Base-by-base conservation (phyloP, 1,140 invertebrate species). In the Macrosteles quadrilineatus region DNA sequence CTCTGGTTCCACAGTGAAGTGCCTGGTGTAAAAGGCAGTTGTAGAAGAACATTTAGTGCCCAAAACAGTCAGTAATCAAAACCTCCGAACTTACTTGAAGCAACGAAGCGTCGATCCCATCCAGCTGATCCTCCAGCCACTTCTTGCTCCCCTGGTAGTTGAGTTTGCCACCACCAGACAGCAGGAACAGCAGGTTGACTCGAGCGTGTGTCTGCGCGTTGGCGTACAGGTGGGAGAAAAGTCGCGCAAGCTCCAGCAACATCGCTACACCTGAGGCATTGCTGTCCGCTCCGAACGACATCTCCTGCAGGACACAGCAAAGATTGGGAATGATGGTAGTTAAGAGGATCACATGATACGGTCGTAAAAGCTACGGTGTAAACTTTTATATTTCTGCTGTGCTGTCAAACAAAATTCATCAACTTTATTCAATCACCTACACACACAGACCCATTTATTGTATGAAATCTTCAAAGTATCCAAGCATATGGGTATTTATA, bases 61-160 rank as follows among this genome's bases (percentile, higher is more conserved):
- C n/a, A n/a, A n/a, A n/a, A n/a, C n/a, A n/a, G n/a, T n/a, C n/a
- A n/a, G n/a, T n/a, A n/a, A n/a, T n/a, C n/a, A n/a, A n/a, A n/a
- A n/a, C n/a, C n/a, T n/a, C n/a, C n/a, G n/a, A n/a, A 6, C 55
- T 36, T 47, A 74, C 93, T 85, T 91, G 91, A 73, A 89, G 83
- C 43, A 90, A 78, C 25, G 88, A 87, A 45, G 86, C 86, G 76
- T 92, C 90, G 31, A 87, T 77, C 1, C 87, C 87, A 79, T 97
- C 95, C 57, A 95, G 80, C 77, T 96, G 92, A 80, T 97, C 93
- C 80, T 99, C 96, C 11, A 99, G 84, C 93, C 96, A 98, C 77
- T 96, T 95, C 83, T 98, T 97, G 43, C 93, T 92, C 25, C 96
- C 95, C 78, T 96, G 92, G 78, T 95, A 99, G 83, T 98, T 99